phyloP scores from a whole-genome alignment of 1,140 invertebrate genomes.

The Sarcophaga bullata region DNA sequence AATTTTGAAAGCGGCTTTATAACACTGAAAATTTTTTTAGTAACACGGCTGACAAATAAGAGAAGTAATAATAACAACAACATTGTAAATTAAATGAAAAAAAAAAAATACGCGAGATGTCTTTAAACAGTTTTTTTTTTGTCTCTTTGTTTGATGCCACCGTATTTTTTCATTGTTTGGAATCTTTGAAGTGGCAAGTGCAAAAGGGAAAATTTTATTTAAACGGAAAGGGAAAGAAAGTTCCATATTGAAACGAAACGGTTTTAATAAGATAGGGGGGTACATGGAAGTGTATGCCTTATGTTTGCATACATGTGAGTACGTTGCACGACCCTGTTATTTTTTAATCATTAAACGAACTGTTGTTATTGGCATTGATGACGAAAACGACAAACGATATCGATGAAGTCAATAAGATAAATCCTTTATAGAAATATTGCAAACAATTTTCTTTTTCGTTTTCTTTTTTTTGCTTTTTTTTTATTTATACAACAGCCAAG shows the following conservation, averaged over 20 bases:
- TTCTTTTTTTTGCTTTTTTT: too few species aligned
- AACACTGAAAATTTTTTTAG: slow-evolving; percentile 18
- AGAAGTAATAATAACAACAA: background rate
- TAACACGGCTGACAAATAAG: slow-evolving; percentile 11
- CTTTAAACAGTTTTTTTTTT: background rate
- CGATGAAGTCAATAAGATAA: slow-evolving; percentile 20
- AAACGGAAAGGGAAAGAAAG: background rate
- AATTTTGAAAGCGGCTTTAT: background rate
- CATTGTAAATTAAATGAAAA: slow-evolving; percentile 19
- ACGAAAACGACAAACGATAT: background rate
- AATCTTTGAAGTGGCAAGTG: background rate
- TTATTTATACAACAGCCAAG: background rate
- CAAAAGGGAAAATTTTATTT: background rate
- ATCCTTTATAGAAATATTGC: slow-evolving; percentile 8
- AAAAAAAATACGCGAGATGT: background rate
- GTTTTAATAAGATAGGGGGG: slow-evolving; percentile 1
- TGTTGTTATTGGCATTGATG: background rate
- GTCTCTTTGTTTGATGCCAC: background rate
- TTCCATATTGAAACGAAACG: background rate
- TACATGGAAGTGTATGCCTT: background rate
- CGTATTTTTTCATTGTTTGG: background rate
- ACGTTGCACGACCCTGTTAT: background rate
- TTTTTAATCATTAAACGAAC: background rate
- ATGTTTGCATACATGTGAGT: background rate
- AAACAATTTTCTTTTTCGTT: too few species aligned